phyloP scores from a whole-genome alignment of 1,140 invertebrate species.

The Trichonephila inaurata region DNA sequence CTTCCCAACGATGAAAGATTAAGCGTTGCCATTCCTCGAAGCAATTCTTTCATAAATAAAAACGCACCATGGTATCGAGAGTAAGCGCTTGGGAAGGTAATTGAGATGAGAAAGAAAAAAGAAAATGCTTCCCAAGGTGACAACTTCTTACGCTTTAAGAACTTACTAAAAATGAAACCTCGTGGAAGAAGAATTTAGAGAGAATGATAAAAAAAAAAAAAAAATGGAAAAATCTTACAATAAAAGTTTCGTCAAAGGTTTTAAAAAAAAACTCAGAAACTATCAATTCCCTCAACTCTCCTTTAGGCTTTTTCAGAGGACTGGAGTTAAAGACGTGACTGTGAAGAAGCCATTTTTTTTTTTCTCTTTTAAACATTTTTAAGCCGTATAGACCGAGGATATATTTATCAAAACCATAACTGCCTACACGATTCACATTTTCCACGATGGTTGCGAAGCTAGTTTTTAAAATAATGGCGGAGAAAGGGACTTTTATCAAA shows the following conservation, averaged over 20 bases:
- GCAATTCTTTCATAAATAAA: conserved; percentile 1
- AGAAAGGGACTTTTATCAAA: not conserved
- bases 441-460: no score
- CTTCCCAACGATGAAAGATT: not conserved
- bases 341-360: not conserved
- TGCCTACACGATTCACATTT: not conserved
- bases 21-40: not conserved
- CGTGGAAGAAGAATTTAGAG: not conserved
- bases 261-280: not conserved
- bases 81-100: not conserved
- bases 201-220: not conserved
- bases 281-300: not conserved
- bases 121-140: not conserved
- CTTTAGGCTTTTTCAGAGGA: not conserved
- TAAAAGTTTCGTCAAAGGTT: conserved; percentile 21
- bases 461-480: not conserved
- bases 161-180: conserved; percentile 23
- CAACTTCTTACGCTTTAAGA: conserved; percentile 6
- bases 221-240: not conserved
- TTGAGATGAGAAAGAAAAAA: not conserved
- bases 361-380: not conserved
- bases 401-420: conserved; percentile 55
- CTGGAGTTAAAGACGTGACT: conserved; percentile 2
- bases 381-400: not conserved
- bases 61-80: not conserved